phyloP scores from a whole-genome alignment of 1,140 invertebrate species.

The Hypsibius dujardini region DNA sequence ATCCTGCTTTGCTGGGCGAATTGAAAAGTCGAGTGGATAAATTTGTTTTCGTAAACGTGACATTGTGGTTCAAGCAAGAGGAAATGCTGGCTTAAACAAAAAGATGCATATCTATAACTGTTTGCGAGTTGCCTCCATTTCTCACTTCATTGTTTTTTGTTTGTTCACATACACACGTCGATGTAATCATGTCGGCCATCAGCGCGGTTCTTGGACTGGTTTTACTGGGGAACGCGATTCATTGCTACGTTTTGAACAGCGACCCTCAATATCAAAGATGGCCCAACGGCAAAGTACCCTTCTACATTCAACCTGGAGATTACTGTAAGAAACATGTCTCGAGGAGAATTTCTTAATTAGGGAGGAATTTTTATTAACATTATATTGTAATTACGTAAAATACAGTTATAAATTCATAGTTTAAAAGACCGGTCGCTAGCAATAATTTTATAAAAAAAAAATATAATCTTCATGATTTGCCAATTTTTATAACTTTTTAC shows the following conservation, averaged over 20 bases:
- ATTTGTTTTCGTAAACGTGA: no score
- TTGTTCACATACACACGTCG: no score
- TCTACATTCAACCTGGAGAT: background rate
- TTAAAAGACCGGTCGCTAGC: background rate
- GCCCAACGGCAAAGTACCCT: background rate
- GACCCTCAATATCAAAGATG: constrained; percentile 8
- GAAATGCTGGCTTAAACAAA: no score
- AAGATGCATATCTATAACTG: no score
- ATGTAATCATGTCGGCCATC: background rate
- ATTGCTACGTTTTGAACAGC: background rate
- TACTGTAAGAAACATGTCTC: background rate
- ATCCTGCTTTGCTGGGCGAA: no score
- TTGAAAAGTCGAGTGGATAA: no score
- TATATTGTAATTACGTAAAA: background rate
- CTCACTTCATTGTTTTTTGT: no score
- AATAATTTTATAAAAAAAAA: no score
- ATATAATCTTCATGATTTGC: no score
- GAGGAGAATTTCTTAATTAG: background rate
- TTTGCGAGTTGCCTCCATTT: no score
- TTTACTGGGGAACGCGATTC: background rate
- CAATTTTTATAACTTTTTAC: no score
- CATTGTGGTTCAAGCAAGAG: no score
- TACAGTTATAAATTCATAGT: constrained; percentile 2
- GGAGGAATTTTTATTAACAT: background rate
- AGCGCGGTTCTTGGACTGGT: background rate